Evolutionary conservation across 2,113 vertebrate species (phyloP).

Genomic region (Emydocephalus ijimae): DNA sequence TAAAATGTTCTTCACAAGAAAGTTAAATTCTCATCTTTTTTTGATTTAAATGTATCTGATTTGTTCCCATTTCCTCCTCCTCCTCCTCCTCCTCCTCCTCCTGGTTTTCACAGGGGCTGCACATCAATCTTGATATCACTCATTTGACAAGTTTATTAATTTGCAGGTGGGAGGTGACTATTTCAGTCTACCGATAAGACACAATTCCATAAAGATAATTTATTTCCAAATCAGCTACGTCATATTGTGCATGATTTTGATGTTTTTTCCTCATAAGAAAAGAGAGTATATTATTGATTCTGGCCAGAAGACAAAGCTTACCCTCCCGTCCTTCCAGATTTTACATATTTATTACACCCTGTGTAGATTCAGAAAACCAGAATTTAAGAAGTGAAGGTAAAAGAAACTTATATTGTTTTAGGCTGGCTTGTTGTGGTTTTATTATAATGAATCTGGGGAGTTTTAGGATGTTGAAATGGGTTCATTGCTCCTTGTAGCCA

Average conservation of each 20-base stretch:
- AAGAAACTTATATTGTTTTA: neutral
- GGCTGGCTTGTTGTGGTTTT: neutral
- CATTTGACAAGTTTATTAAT: constrained; percentile 66
- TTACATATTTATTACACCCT: neutral
- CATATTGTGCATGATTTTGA: constrained; percentile 45
- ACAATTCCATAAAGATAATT: constrained; percentile 57
- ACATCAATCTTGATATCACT: constrained; percentile 70
- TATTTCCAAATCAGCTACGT: constrained; percentile 60
- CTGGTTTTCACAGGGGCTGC: constrained; percentile 60
- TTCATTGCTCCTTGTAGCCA: neutral
- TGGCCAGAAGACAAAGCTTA: constrained; percentile 13
- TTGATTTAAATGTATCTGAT: constrained; percentile 64
- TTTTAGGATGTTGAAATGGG: neutral
- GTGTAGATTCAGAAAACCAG: neutral
- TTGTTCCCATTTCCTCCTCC: too few species aligned
- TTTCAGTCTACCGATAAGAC: constrained; percentile 43
- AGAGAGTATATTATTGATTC: constrained; percentile 43
- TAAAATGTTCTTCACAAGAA: constrained; percentile 57
- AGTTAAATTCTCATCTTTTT: constrained; percentile 71
- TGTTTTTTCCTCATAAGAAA: constrained; percentile 37
- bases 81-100: constrained; percentile 61
- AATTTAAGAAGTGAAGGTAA: neutral
- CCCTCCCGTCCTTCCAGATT: constrained; percentile 12
- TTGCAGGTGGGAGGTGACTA: constrained; percentile 39
- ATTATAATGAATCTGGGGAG: neutral